phyloP scores from a whole-genome alignment of 2,797 vertebrate genomes.

The Catharus ustulatus region DNA sequence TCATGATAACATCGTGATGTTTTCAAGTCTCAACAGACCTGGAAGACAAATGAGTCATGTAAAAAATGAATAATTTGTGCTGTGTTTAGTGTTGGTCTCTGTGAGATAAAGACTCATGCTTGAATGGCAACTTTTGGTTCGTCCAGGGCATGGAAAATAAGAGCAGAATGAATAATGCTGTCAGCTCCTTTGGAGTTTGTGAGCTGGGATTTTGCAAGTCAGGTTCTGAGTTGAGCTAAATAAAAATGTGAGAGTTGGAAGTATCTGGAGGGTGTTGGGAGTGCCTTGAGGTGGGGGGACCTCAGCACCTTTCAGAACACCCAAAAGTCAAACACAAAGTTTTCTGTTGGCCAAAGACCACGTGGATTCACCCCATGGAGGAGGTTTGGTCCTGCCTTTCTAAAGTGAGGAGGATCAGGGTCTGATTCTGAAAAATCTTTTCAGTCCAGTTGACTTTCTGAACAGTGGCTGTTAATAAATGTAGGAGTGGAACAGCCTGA shows the following conservation, averaged over 20 bases:
- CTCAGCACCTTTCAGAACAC: not conserved
- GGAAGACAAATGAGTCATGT: not conserved
- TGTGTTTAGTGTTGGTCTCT: not conserved
- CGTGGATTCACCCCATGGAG: not conserved
- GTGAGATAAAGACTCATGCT: not conserved
- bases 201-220: not conserved
- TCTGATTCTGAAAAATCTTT: not conserved
- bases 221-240: not conserved
- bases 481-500: not conserved
- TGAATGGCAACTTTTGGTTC: not conserved
- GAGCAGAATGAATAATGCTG: not conserved
- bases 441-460: not conserved
- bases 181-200: not conserved
- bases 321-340: not conserved
- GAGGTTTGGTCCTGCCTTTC: not conserved
- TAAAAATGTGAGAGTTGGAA: not conserved
- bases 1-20: rapidly evolving
- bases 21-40: not conserved
- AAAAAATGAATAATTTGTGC: not conserved
- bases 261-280: not conserved
- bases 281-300: rapidly evolving
- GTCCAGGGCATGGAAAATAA: not conserved
- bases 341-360: not conserved
- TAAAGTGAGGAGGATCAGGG: rapidly evolving
- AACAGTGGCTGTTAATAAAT: not conserved